These are phyloP conservation scores for Tapera naevia DNA, from an alignment of 2,797 vertebrate species.

Conservation along the genomic window DNA sequence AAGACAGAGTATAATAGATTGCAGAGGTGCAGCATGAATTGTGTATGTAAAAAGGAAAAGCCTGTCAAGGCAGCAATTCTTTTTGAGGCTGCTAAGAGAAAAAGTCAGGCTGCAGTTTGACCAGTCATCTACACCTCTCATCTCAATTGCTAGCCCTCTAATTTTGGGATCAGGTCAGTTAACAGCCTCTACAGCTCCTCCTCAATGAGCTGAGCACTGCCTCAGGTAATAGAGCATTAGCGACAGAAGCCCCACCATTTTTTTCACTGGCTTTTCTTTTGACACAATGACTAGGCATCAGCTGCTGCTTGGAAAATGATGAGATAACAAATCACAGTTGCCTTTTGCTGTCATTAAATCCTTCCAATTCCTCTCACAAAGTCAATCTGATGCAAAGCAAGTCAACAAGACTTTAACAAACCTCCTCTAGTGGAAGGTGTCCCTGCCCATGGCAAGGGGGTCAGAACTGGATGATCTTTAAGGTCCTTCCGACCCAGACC, in stretches of 20 bases:
- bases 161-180: neutral
- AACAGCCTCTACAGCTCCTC: neutral
- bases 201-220: rapidly evolving
- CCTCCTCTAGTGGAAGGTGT: too few relatives aligned
- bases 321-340: neutral
- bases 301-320: neutral
- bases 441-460: too few relatives aligned
- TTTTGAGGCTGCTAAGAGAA: neutral
- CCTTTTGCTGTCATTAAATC: neutral
- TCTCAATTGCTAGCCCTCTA: neutral
- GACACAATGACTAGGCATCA: neutral
- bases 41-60: neutral
- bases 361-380: neutral
- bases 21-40: neutral
- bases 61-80: neutral
- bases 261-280: neutral
- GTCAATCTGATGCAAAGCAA: neutral
- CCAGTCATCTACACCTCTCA: neutral
- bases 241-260: neutral
- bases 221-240: neutral
- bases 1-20: neutral
- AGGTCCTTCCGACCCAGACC: too few relatives aligned
- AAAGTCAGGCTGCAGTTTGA: neutral
- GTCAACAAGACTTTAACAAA: neutral
- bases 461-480: too few relatives aligned